These are phyloP conservation scores for Branchinecta sandiegonensis DNA, from an alignment of 2,888 invertebrate species.

Conservation along the genomic window DNA sequence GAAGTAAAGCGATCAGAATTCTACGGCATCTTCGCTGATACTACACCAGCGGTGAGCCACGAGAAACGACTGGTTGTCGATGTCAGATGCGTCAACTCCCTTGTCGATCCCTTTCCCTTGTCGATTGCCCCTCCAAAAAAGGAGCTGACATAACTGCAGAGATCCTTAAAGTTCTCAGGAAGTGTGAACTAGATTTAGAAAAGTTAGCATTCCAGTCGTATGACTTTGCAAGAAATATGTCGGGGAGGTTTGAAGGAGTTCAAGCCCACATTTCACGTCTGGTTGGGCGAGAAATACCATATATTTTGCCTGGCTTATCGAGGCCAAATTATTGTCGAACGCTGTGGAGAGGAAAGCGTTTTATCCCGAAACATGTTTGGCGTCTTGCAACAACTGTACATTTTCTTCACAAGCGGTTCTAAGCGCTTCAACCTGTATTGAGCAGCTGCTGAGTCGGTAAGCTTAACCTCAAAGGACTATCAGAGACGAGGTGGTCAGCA, in stretches of 20 bases:
- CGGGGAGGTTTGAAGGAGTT: slow-evolving; percentile 8
- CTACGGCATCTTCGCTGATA: not conserved
- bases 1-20: not conserved
- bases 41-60: not conserved
- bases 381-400: slow-evolving; percentile 17
- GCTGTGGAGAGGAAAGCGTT: not conserved
- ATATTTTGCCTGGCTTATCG: not conserved
- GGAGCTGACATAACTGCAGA: not conserved
- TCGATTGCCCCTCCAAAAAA: not conserved
- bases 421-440: slow-evolving; percentile 17
- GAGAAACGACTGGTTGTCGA: not conserved
- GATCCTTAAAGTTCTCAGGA: not conserved
- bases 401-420: slow-evolving; percentile 18
- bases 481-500: slow-evolving; percentile 18
- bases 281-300: not conserved
- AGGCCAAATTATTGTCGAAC: slow-evolving; percentile 11
- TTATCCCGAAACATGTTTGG: slow-evolving; percentile 15
- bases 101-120: not conserved
- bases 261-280: slow-evolving; percentile 16
- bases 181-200: not conserved
- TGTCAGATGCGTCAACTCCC: not conserved
- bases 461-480: slow-evolving; percentile 1
- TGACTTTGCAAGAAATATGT: too few species aligned
- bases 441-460: slow-evolving; percentile 12
- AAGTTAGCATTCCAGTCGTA: slow-evolving; percentile 4